A percentile compares a stretch with the other conserved stretches of the same genome.
These are phyloP conservation scores for Orcinus orca DNA, from an alignment of 2,113 vertebrate genomes.

Conservation along the genomic window DNA sequence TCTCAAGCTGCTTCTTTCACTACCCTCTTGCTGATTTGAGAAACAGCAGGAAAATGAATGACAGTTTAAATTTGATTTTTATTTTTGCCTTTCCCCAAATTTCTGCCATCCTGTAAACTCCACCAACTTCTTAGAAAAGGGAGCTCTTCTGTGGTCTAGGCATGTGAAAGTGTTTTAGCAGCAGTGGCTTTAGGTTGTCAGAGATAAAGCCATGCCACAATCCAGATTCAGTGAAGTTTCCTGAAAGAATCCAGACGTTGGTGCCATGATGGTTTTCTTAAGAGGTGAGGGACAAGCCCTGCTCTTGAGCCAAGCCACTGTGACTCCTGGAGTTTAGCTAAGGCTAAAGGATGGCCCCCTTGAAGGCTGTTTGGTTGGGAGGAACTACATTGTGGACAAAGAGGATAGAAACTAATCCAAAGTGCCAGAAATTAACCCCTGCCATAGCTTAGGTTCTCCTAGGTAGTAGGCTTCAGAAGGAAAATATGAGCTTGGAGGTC, in stretches of 20 bases:
- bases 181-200: background rate
- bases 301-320: background rate
- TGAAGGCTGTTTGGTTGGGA: background rate
- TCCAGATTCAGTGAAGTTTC: constrained; percentile 21
- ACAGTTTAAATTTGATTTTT: constrained; percentile 23
- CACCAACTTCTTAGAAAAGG: constrained; percentile 15
- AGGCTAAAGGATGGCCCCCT: background rate
- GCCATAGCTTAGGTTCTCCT: background rate
- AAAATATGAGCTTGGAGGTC: background rate
- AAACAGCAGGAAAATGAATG: constrained; percentile 45
- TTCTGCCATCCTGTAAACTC: background rate
- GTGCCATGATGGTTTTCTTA: background rate
- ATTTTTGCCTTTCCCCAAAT: constrained; percentile 1
- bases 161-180: background rate
- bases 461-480: background rate
- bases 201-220: background rate
- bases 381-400: background rate
- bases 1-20: background rate
- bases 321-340: background rate
- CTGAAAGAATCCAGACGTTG: background rate
- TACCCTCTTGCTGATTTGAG: background rate
- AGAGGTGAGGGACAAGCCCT: background rate
- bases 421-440: background rate
- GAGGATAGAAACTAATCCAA: background rate
- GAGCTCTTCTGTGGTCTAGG: background rate